Conservation (phyloP, 2,888 invertebrate genomes). For the Furcula furcula region DNA sequence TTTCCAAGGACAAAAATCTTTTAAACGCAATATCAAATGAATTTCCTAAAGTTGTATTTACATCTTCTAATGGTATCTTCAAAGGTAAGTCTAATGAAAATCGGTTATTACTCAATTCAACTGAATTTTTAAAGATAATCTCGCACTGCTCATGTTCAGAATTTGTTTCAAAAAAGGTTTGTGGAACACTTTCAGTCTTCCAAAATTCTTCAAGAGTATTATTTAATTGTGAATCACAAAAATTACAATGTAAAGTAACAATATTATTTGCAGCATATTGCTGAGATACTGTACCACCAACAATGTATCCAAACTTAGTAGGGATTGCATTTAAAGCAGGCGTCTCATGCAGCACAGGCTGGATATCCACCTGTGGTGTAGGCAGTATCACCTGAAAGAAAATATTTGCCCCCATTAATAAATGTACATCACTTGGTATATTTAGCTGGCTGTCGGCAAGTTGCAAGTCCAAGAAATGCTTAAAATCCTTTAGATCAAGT, state of each 20-base stretch:
- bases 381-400: conserved; percentile 19
- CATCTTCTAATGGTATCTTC: conserved; percentile 7
- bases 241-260: background rate
- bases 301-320: background rate
- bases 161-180: conserved; percentile 8
- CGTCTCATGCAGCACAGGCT: background rate
- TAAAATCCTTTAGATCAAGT: conserved; percentile 6
- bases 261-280: background rate
- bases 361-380: background rate
- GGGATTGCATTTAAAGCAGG: background rate
- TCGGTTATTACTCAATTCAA: conserved; percentile 8
- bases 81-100: conserved; percentile 16
- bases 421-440: conserved; percentile 9
- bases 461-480: conserved; percentile 3
- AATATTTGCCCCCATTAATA: conserved; percentile 14
- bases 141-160: conserved; percentile 13
- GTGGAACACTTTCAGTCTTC: conserved; percentile 12
- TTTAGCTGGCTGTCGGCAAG: background rate
- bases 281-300: background rate
- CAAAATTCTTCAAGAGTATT: background rate
- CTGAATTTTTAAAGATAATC: conserved; percentile 7
- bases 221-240: conserved; percentile 5
- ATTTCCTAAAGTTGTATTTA: conserved; percentile 10
- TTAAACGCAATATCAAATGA: conserved; percentile 17
- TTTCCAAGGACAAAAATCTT: conserved; percentile 19